Base-by-base conservation (phyloP, 2,888 invertebrate genomes). In the Catonia carolina region DNA sequence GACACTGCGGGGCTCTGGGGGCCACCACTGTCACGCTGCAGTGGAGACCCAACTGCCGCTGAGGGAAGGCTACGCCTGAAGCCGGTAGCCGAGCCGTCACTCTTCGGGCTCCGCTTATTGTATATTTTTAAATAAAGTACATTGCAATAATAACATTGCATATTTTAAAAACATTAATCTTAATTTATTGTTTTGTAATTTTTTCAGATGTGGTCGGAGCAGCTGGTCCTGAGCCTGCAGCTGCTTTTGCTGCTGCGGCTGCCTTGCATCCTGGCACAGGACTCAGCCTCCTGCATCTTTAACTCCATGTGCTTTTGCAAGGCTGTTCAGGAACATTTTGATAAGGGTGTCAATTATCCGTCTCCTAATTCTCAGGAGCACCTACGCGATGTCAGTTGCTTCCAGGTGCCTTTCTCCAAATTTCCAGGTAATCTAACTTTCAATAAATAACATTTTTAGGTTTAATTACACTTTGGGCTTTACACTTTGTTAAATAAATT, bases 271-370 rank as follows among this genome's bases (percentile, higher is more conserved):
- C 2, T 45, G 23, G 42, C 42, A 3, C 42, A 42, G 22, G 45
- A 45, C 23, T 22, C 27, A 27, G 45, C 14, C 23, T 22, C 45
- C n/a, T 45, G 45, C 27, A 22, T 22, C 45, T 45, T 45, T 22
- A 45, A 45, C 45, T 45, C 45, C 6, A 45, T 45, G 45, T 45
- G 45, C n/a, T 27, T 45, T 22, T 45, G 45, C 22, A 45, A 45
- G n/a, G 45, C 45, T n/a, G 45, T 45, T 2, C 14, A 22, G n/a
- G 45, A 45, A 15, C 45, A 22, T 10, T 23, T 45, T 14, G 45
- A 45, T 27, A 45, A 45, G 22, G 45, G 45, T 5, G 45, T 45
- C 18, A 22, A 27, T 27, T 45, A 45, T n/a, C 45, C 45, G 8
- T 27, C 22, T 22, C 23, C 22, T 14, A 45, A 45, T 27, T 45